Conservation (phyloP, 1,140 invertebrate genomes). For the Plutomurus gul region DNA sequence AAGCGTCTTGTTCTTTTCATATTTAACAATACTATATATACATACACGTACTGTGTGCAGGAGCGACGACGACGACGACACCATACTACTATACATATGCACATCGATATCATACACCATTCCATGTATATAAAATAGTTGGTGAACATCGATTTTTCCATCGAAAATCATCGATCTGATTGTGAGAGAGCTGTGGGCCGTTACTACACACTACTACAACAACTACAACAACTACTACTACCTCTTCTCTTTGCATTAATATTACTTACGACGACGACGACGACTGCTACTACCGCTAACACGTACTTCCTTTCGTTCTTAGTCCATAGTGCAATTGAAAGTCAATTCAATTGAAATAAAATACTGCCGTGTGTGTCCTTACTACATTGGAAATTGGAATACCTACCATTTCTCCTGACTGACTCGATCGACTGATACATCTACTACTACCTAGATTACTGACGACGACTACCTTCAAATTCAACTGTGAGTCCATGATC, state of each 20-base stretch:
- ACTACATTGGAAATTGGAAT: constrained; percentile 15
- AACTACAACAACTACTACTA: background rate
- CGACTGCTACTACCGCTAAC: background rate
- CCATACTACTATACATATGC: too few species aligned
- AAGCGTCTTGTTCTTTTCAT: too few species aligned
- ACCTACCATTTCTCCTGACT: constrained; percentile 17
- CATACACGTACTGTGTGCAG: too few species aligned
- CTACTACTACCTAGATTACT: too few species aligned
- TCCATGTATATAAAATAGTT: constrained; percentile 20
- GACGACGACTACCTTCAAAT: constrained; percentile 19
- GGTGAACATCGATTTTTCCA: constrained; percentile 33
- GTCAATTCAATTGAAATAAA: background rate
- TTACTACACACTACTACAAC: background rate
- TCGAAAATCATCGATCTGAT: constrained; percentile 35
- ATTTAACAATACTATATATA: too few species aligned
- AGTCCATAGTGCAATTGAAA: constrained; percentile 3
- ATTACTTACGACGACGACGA: background rate
- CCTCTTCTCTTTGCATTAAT: background rate
- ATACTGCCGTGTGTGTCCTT: constrained; percentile 21
- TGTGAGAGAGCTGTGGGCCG: background rate
- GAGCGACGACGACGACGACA: too few species aligned
- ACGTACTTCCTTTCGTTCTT: background rate
- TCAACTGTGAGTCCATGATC: background rate
- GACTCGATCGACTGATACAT: too few species aligned
- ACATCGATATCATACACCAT: too few species aligned